Base-by-base conservation (phyloP, 2,888 invertebrate genomes). In the Ophion costatus region DNA sequence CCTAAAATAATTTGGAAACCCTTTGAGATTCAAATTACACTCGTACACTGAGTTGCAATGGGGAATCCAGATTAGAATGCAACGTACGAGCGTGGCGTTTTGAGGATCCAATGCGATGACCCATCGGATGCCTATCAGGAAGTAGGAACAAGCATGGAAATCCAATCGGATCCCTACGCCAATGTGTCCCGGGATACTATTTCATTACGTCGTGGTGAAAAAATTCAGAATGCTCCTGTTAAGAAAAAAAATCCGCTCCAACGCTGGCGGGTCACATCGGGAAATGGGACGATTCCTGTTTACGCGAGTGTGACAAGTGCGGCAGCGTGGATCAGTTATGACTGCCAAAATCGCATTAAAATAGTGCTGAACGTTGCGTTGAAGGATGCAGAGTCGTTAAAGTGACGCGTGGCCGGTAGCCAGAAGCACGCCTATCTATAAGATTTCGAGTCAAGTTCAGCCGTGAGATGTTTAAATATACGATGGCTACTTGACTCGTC, bases 331-430 rank as follows among this genome's bases (percentile, higher is more conserved):
- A 61, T 67, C 76, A 61, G 57, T 71, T 80, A 70, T 57, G 80
- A 77, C 86, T 92, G 93, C 91, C 90, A 92, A 92, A 93, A 91
- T 92, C 89, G 89, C 90, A 92, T 92, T 92, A 91, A 90, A 91
- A 88, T 86, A 73, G 83, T 81, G 71, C 74, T 67, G n/a, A 29
- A 38, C 74, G 51, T 29, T 17, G 45, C 87, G 88, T 85, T 88
- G 89, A 89, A 87, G 88, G 90, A 91, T 88, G 88, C 85, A 85
- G 87, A 89, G 89, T 91, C 90, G 90, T 92, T 91, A 91, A 90
- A 91, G 89, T 91, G 91, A 92, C 88, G 88, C 73, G 90, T 92
- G 92, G 92, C 89, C 66, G 64, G 66, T 42, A 80, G 91, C 91
- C 92, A 93, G 89, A 87, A 86, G 75, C 79, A 80, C 51, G 59